Percentiles rank a stretch among this genome's conserved stretches.
Conservation (phyloP, 92 coral and sea anemone genomes). For the Zoanthus gigantus region DNA sequence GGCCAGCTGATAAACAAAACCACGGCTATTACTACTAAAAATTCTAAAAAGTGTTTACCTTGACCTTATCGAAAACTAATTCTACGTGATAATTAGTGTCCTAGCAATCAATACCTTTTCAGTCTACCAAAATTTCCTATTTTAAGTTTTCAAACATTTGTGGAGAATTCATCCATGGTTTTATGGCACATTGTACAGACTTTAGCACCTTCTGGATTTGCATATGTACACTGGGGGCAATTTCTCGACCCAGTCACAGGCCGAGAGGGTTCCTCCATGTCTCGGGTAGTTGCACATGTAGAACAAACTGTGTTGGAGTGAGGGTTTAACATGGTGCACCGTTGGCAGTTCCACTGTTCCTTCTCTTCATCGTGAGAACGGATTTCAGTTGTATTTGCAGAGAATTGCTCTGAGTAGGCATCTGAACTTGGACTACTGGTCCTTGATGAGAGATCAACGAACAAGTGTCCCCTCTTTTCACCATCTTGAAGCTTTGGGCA, state of each 20-base stretch:
- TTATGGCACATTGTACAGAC: slow-evolving; percentile 57
- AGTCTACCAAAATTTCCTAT: too few species aligned
- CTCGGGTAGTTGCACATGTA: slow-evolving; percentile 68
- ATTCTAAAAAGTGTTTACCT: too few species aligned
- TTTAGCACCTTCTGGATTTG: slow-evolving; percentile 47
- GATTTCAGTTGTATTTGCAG: not conserved
- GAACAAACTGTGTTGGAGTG: slow-evolving; percentile 53
- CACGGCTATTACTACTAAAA: too few species aligned
- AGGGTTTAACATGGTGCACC: slow-evolving; percentile 70
- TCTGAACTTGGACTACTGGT: not conserved
- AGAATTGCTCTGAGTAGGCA: not conserved
- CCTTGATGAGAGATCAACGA: not conserved
- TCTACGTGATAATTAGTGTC: too few species aligned
- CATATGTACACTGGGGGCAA: slow-evolving; percentile 60
- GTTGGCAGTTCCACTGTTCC: slow-evolving; percentile 63
- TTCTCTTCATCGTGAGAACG: not conserved
- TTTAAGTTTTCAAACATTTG: too few species aligned
- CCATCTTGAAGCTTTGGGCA: not conserved
- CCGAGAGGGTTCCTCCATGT: slow-evolving; percentile 34
- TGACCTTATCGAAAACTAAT: too few species aligned
- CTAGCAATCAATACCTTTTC: too few species aligned
- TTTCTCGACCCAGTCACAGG: slow-evolving; percentile 54
- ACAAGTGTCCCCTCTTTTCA: not conserved
- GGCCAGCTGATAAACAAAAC: too few species aligned
- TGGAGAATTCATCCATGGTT: not conserved